These are phyloP conservation scores for Isotomurus palustris DNA, from an alignment of 2,888 invertebrate genomes.

Conservation along the genomic window DNA sequence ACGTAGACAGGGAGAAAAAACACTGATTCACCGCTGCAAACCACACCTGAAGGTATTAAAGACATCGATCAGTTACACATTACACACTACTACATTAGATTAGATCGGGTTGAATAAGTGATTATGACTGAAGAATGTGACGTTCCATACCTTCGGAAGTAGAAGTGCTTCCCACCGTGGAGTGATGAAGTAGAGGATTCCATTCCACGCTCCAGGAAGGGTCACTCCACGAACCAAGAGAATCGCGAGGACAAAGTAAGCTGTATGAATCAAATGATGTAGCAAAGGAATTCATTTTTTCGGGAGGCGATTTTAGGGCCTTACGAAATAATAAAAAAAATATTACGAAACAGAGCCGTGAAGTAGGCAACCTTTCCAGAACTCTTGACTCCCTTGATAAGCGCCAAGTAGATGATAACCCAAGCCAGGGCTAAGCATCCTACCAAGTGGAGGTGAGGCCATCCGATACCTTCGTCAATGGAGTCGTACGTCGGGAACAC, in stretches of 20 bases:
- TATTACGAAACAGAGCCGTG: slow-evolving; percentile 72
- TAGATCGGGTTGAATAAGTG: background rate
- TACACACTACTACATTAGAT: background rate
- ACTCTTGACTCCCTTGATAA: slow-evolving; percentile 22
- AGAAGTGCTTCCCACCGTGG: slow-evolving; percentile 60
- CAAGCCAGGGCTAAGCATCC: slow-evolving; percentile 23
- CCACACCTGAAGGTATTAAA: slow-evolving; percentile 13
- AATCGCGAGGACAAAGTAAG: slow-evolving; percentile 70
- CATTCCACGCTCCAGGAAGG: slow-evolving; percentile 64
- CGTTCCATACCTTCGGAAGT: slow-evolving; percentile 6
- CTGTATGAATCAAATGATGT: background rate
- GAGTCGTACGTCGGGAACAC: slow-evolving; percentile 42
- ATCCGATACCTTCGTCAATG: slow-evolving; percentile 44
- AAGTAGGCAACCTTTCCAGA: slow-evolving; percentile 70
- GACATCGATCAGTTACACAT: slow-evolving; percentile 2
- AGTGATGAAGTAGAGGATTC: slow-evolving; percentile 71
- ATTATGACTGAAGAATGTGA: background rate
- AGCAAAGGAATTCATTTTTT: no score
- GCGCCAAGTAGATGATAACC: slow-evolving; percentile 17
- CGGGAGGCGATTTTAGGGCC: no score
- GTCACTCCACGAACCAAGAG: slow-evolving; percentile 60
- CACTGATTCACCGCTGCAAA: slow-evolving; percentile 61
- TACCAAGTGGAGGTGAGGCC: slow-evolving; percentile 18
- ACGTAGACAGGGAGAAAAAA: slow-evolving; percentile 73
- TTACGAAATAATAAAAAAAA: no score